Evolutionary conservation across 1,140 invertebrate species (phyloP).

Genomic region (Hetaerina americana): DNA sequence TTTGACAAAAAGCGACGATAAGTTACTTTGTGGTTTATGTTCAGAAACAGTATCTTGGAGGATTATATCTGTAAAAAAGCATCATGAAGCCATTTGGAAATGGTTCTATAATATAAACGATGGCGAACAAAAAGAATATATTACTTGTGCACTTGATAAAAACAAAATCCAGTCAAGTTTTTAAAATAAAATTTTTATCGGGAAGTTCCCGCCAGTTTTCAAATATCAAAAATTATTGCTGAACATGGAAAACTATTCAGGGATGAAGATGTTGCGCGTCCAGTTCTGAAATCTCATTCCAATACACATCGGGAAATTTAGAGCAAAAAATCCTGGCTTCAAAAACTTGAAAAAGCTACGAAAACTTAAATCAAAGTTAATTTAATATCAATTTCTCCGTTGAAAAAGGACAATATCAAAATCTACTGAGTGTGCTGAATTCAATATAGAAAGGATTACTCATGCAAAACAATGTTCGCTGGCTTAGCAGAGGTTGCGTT

Average conservation of each 20-base stretch:
- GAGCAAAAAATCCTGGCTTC: conserved; percentile 15
- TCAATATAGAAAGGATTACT: conserved; percentile 22
- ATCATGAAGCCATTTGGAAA: not conserved
- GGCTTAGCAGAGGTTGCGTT: conserved; percentile 22
- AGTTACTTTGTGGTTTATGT: not conserved
- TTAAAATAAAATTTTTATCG: not conserved
- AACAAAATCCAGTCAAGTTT: not conserved
- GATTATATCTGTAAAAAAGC: not conserved
- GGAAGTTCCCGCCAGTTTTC: not conserved
- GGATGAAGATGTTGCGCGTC: conserved; percentile 13
- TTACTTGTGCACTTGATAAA: not conserved
- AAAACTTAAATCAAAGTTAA: too few relatives aligned
- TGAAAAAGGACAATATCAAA: conserved; percentile 22
- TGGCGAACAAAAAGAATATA: not conserved
- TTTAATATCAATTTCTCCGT: conserved; percentile 18
- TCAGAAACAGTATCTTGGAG: not conserved
- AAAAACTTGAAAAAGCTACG: too few relatives aligned
- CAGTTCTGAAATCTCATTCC: conserved; percentile 20
- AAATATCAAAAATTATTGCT: not conserved
- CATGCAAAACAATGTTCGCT: conserved; percentile 24
- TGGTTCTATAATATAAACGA: not conserved
- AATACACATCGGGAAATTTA: conserved; percentile 17
- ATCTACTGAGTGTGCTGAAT: conserved; percentile 22
- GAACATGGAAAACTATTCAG: not conserved
- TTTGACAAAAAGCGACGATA: too few relatives aligned